Base-by-base conservation (phyloP, 2,113 vertebrate genomes). In the Anolis carolinensis region DNA sequence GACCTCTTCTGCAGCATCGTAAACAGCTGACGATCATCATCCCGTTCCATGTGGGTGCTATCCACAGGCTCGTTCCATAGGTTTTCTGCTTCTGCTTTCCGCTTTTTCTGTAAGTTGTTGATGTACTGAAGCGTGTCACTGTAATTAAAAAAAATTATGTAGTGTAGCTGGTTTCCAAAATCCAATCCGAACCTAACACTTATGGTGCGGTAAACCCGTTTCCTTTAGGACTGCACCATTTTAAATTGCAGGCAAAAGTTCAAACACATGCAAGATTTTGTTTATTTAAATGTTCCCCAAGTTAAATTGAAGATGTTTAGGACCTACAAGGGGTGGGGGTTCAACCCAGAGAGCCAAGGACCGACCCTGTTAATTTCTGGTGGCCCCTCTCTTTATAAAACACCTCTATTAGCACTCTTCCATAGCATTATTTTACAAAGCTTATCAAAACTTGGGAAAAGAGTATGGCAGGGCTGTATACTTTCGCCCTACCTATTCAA, bases 41-140 rank as follows among this genome's bases (percentile, higher is more conserved):
- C 94, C 34, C 97, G 92, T 92, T 97, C 97, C 0, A 96, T 94
- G 92, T 97, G 97, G 88, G 96, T 97, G 23, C 92, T 91, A 92
- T 97, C 97, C 34, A 95, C 96, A 0, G 97, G 97, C 67, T 95
- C 95, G 36, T 94, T 97, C 97, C 97, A 97, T 82, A 98, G 91
- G 87, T 98, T 97, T 20, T 96, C 95, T 89, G 97, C 97, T 87
- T 98, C 97, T 10, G 97, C 97, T 1, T 96, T 93, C 20, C 96
- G 93, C 79, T 96, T 96, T 92, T 97, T 96, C 39, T 96, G 97
- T 63, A 97, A 95, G 2, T 96, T 96, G 52, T 95, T 96, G 83
- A 97, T 97, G 87, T 97, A 97, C 84, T 96, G 95, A 91, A 98
- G 82, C 0, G 97, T 97, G 73, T 97, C 97, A 62, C 94, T 91